Percentiles rank a stretch among this genome's conserved stretches.
These are phyloP conservation scores for Perodicticus potto DNA, from an alignment of 2,797 vertebrate species.

Conservation along the genomic window DNA sequence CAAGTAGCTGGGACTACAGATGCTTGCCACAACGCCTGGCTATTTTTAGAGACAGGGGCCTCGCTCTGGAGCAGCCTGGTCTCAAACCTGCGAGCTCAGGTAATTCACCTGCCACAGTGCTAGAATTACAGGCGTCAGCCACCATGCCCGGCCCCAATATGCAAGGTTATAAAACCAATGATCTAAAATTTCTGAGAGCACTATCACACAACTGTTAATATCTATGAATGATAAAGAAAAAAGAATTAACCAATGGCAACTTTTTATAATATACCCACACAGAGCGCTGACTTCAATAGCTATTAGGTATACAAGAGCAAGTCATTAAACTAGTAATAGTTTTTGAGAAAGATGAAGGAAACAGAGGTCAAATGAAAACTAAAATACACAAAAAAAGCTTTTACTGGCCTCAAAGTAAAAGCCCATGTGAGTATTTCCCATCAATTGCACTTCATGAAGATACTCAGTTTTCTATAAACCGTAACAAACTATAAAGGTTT, in stretches of 20 bases:
- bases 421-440: constrained; percentile 1
- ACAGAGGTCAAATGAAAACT: background rate
- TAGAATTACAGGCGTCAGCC: too few relatives aligned
- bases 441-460: constrained; percentile 1
- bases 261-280: background rate
- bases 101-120: too few relatives aligned
- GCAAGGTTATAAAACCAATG: constrained; percentile 6
- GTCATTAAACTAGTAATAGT: background rate
- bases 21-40: too few relatives aligned
- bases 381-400: background rate
- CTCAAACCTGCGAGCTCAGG: too few relatives aligned
- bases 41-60: too few relatives aligned
- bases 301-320: background rate
- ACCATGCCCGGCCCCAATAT: background rate
- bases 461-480: background rate
- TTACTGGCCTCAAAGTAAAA: constrained; percentile 5
- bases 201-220: background rate
- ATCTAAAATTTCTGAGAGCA: background rate
- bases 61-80: too few relatives aligned
- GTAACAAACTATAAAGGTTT: background rate
- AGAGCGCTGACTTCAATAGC: background rate
- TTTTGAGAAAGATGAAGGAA: constrained; percentile 19
- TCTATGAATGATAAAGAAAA: background rate
- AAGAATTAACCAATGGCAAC: background rate
- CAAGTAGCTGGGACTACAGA: too few relatives aligned